Base-by-base conservation (phyloP, 1,140 invertebrate species). In the Drosophila ohnishii region DNA sequence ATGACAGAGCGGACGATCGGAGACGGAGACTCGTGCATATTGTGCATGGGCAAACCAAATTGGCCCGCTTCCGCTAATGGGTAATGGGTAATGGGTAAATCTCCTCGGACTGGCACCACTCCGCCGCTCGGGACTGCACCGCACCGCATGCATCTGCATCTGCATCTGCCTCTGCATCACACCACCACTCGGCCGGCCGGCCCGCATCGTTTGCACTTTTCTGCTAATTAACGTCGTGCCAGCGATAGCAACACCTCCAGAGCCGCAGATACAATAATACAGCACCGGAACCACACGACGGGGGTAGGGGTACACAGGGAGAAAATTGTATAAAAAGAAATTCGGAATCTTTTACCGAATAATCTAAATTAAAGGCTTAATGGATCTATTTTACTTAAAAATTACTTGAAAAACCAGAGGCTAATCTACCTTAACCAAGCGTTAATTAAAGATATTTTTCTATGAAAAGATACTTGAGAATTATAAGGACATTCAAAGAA, bases 151-250 rank as follows among this genome's bases (percentile, higher is more conserved):
- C 32, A 37, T 53, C 61, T 63, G 35, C 35, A 58, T 22, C 22
- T 22, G 22, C 60, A 39, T 19, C 32, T 16, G 25, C 59, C 22
- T 16, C 58, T 16, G 25, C 25, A 60, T 40, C 62, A 40, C 64
- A 50, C 65, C 69, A 72, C 34, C 56, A 34, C 16, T 35, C 50
- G 50, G 50, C 50, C 65, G 44, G 34, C 16, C 28, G 51, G 30
- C 65, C 51, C 65, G 64, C 69, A 78, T 78, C 63, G 70, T 78
- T 78, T 78, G 79, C 79, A 69, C 66, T 75, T 86, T 82, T 87
- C 75, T 83, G 75, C 83, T 87, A 87, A 86, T 86, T 87, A 86
- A 83, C 79, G 72, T 75, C 61, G 74, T 76, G 74, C 58, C 62
- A 69, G 60, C 73, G 58, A 58, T 61, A 80, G 64, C 70, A 66